Evolutionary conservation across 2,888 invertebrate genomes (phyloP), one percentile per base, ranked within the genome.

Genomic region (Geophilus truncorum): DNA sequence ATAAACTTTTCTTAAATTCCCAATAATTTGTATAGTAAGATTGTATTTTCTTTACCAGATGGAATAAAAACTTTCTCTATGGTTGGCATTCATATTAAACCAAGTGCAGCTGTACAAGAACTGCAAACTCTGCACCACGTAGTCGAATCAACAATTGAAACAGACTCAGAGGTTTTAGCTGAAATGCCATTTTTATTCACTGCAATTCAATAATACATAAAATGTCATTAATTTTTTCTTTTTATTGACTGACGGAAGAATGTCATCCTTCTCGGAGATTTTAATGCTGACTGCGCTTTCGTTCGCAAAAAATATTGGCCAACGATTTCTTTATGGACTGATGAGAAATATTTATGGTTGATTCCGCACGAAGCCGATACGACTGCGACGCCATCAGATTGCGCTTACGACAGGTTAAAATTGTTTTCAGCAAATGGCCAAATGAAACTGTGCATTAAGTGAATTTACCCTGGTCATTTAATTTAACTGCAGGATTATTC

Each of bases 321-420:
- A 6, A 80, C 36, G 10, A 80, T 80, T 34, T 57, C 45, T 9
- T 40, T 80, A 45, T 80, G 80, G 80, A 80, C 77, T 15, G 18
- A 78, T 12, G 15, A 25, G 15, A 62, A 77, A 34, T 80, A 78
- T 32, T 21, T 40, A 30, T 80, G 80, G 80, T 45, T 80, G 6
- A 78, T 80, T 28, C 51, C 25, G 5, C 51, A 36, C 30, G 80
- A 78, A 10, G 57, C 30, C 6, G 77, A 78, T 21, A 80, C 80
- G 0, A 78, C 80, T 28, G 34, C 34, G 4, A 77, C 23, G 2
- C 34, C 25, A 4, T 78, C 51, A 1, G 25, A 57, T 36, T 80
- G 80, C 30, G 77, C 80, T 25, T 80, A 80, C 78, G 80, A 80
- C 62, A 77, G 80, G 80, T 80, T 51, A 34, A 1, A 80, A 76